These are phyloP conservation scores for Melangyna quadrimaculata DNA, from an alignment of 2,888 invertebrate species.

Conservation along the genomic window DNA sequence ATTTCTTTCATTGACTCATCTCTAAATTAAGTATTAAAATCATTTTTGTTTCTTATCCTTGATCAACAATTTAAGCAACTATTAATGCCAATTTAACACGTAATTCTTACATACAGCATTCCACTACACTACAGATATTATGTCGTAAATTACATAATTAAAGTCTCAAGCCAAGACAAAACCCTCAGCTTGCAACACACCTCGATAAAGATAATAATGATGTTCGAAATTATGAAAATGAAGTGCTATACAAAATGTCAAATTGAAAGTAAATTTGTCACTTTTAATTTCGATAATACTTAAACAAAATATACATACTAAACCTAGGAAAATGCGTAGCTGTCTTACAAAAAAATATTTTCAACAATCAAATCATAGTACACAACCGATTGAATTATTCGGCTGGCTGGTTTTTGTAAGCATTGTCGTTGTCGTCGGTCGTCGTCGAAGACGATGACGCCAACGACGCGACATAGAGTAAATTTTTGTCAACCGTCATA, in stretches of 20 bases:
- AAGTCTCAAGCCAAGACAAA: slow-evolving; percentile 3
- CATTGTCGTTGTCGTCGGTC: background rate
- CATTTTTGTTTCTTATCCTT: background rate
- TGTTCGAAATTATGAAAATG: slow-evolving; percentile 1
- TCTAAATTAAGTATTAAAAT: background rate
- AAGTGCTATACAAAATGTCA: slow-evolving; percentile 27
- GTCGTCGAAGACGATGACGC: background rate
- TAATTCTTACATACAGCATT: background rate
- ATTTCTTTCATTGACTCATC: background rate
- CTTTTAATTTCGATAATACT: slow-evolving; percentile 62
- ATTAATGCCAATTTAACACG: slow-evolving; percentile 13
- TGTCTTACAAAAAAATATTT: background rate
- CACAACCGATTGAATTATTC: slow-evolving; percentile 60
- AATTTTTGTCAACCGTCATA: slow-evolving; percentile 33
- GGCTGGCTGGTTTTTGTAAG: slow-evolving; percentile 51
- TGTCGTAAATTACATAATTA: slow-evolving; percentile 46
- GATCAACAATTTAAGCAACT: slow-evolving; percentile 5
- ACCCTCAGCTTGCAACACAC: slow-evolving; percentile 11
- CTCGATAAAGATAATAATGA: slow-evolving; percentile 9
- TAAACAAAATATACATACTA: background rate
- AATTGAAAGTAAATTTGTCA: slow-evolving; percentile 68
- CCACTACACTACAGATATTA: background rate
- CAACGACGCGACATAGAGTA: background rate
- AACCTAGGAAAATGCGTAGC: background rate
- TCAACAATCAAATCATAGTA: slow-evolving; percentile 31